Conservation (phyloP, 2,113 vertebrate species). For the Austrofundulus limnaeus region DNA sequence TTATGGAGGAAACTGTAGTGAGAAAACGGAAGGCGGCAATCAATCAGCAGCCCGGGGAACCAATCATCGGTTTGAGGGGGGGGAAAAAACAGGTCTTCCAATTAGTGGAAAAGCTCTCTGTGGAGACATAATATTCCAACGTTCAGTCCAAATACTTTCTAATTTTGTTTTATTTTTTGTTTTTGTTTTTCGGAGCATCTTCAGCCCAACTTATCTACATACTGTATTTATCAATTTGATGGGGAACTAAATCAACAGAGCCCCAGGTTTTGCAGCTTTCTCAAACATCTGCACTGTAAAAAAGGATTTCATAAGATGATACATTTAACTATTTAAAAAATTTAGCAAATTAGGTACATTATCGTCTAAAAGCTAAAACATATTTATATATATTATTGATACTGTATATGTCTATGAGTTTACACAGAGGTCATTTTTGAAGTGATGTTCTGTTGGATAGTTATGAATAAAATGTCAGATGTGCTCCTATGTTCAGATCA, state of each 20-base stretch:
- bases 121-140: constrained; percentile 29
- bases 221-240: constrained; percentile 39
- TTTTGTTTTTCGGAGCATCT: constrained; percentile 19
- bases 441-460: too few species aligned
- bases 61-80: constrained; percentile 52
- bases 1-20: constrained; percentile 48
- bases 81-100: constrained; percentile 58
- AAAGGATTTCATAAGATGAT: neutral
- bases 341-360: too few species aligned
- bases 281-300: neutral
- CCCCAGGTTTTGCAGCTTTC: neutral
- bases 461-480: too few species aligned
- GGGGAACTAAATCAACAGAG: neutral
- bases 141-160: constrained; percentile 35
- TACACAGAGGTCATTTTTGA: too few species aligned
- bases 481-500: too few species aligned
- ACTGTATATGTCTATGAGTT: too few species aligned
- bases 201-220: neutral
- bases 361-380: too few species aligned
- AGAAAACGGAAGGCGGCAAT: constrained; percentile 62
- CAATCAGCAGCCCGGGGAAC: constrained; percentile 67
- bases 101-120: constrained; percentile 64
- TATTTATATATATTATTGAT: too few species aligned
- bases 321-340: neutral
- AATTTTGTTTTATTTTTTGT: constrained; percentile 17